phyloP scores from a whole-genome alignment of 2,113 vertebrate species.

The Marcusenius ussheri region DNA sequence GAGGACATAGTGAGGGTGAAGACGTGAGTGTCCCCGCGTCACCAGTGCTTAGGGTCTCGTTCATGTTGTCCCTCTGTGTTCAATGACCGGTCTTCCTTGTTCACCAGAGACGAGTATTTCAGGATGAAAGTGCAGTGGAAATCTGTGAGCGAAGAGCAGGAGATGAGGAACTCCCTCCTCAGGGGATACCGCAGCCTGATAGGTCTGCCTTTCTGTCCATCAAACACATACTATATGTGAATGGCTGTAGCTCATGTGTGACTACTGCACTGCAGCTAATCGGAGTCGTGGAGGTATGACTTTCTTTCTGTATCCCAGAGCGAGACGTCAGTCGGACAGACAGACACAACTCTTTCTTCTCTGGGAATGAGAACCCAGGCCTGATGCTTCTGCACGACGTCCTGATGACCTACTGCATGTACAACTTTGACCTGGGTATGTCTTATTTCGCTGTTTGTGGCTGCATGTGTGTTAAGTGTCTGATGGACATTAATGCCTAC shows the following conservation, averaged over 20 bases:
- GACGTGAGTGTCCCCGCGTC: slow-evolving; percentile 59
- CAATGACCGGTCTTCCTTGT: neutral
- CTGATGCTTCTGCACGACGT: slow-evolving; percentile 76
- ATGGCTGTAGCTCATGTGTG: neutral
- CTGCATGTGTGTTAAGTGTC: neutral
- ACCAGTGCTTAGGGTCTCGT: neutral
- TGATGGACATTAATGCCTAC: neutral
- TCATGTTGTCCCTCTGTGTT: neutral
- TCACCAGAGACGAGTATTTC: slow-evolving; percentile 78
- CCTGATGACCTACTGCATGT: slow-evolving; percentile 91
- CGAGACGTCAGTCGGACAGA: slow-evolving; percentile 81
- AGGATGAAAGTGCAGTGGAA: slow-evolving; percentile 93
- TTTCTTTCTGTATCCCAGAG: slow-evolving; percentile 51
- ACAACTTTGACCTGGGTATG: slow-evolving; percentile 82
- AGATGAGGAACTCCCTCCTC: slow-evolving; percentile 80
- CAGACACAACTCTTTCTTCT: slow-evolving; percentile 80
- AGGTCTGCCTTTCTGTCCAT: slow-evolving; percentile 51
- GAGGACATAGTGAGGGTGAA: slow-evolving; percentile 67
- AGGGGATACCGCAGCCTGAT: slow-evolving; percentile 79
- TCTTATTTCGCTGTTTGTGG: neutral
- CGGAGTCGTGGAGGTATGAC: neutral
- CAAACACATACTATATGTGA: neutral
- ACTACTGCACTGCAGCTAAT: neutral
- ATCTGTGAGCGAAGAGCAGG: slow-evolving; percentile 80
- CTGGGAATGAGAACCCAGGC: slow-evolving; percentile 76